These are phyloP conservation scores for Eurosta solidaginis DNA, from an alignment of 1,140 invertebrate species.

Conservation along the genomic window DNA sequence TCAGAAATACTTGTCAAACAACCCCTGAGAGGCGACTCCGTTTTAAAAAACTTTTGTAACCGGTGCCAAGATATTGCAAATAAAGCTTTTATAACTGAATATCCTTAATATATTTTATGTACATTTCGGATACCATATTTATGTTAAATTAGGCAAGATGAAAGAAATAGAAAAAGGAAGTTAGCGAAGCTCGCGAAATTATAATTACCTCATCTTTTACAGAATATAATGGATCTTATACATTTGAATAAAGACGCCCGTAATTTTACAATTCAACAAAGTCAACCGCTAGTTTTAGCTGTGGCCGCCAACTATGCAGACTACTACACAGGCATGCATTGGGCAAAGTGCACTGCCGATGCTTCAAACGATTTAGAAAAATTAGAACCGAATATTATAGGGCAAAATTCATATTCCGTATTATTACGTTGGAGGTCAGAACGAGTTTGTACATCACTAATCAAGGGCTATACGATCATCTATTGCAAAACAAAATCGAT, in stretches of 20 bases:
- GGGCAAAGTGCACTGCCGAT: conserved; percentile 48
- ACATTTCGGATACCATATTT: too few species aligned
- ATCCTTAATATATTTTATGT: too few species aligned
- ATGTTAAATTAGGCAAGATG: too few species aligned
- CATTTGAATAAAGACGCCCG: conserved; percentile 35
- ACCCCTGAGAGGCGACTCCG: too few species aligned
- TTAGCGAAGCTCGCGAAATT: too few species aligned
- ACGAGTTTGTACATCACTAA: conserved; percentile 46
- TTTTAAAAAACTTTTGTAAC: too few species aligned
- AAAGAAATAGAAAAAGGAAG: too few species aligned
- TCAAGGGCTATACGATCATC: conserved; percentile 49
- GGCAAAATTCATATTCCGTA: conserved; percentile 38
- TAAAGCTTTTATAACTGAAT: too few species aligned
- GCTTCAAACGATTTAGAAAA: conserved; percentile 47
- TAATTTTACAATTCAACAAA: conserved; percentile 43
- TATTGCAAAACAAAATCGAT: conserved; percentile 41
- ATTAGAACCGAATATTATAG: conserved; percentile 48
- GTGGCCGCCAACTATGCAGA: conserved; percentile 49
- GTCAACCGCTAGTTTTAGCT: conserved; percentile 43
- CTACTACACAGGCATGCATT: conserved; percentile 51
- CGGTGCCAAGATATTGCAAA: too few species aligned
- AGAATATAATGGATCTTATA: conserved; percentile 44
- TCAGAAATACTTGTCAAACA: too few species aligned
- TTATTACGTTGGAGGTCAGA: conserved; percentile 47
- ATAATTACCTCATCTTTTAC: not conserved